Base-by-base conservation (phyloP, 2,113 vertebrate species). In the Castor canadensis region DNA sequence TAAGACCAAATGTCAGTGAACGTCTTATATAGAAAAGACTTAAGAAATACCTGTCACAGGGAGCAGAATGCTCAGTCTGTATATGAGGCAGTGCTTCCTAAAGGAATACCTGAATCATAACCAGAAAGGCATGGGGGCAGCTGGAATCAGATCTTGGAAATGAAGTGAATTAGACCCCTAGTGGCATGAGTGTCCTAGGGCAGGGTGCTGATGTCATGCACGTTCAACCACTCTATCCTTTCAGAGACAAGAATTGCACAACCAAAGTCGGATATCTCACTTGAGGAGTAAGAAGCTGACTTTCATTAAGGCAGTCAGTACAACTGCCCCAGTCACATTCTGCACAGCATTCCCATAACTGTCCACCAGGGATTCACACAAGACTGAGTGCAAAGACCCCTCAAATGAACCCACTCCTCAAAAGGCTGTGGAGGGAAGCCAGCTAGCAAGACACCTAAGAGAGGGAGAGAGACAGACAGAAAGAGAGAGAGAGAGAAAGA, bases 81-180 rank as follows among this genome's bases (percentile, higher is more conserved):
- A 0, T 26, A 4, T 12, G 43, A 47, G 13, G 8, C 82, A 60
- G 58, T 17, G 12, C 1, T 1, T 12, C 24, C 49, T 60, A 3
- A 9, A 45, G 28, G 24, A 54, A 60, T 47, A 38, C 24, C 28
- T 60, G 13, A 0, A 3, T 6, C 45, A 5, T 24, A 7, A 1
- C 24, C 45, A 35, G 16, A 26, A 40, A 15, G 35, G 9, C 1
- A 4, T 7, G 2, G 32, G 19, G 28, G 54, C 64, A 0, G 22
- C 1, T 5, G 54, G 62, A 20, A 5, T 24, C 43, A 7, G 52
- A 35, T 11, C 40, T 43, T 6, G 62, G 52, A 19, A 15, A 11
- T 6, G 1, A 32, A 1, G 0, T 1, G 13, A 17, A 0, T 0
- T 7, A 38, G 71, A 4, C 6, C 0, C 7, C 66, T 30, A 0